phyloP scores from a whole-genome alignment of 1,140 invertebrate species.

The Calosoma granatense region DNA sequence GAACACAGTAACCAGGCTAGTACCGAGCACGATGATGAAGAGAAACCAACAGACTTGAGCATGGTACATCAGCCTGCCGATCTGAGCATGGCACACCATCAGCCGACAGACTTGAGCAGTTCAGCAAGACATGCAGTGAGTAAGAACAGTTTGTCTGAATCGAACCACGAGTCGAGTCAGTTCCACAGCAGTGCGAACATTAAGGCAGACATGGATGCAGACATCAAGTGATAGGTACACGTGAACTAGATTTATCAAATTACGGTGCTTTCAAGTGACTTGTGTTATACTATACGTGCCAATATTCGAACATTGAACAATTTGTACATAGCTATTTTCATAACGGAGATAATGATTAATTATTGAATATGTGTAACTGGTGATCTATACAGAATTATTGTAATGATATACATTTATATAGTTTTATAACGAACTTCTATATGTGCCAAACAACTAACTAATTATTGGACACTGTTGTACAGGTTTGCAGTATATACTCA shows the following conservation, averaged over 20 bases:
- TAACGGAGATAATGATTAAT: not conserved
- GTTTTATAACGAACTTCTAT: not conserved
- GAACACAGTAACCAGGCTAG: constrained; percentile 19
- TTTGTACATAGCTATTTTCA: constrained; percentile 4
- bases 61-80: constrained; percentile 32
- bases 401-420: not conserved
- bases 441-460: constrained; percentile 4
- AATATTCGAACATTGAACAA: not conserved
- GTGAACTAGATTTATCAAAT: constrained; percentile 14
- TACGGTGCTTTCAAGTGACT: constrained; percentile 7
- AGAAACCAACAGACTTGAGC: constrained; percentile 42
- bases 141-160: not conserved
- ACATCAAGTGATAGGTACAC: constrained; percentile 18
- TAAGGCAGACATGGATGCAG: constrained; percentile 17
- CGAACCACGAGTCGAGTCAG: not conserved
- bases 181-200: not conserved
- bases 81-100: constrained; percentile 29
- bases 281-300: not conserved
- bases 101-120: constrained; percentile 21
- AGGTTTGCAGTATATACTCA: not conserved
- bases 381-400: constrained; percentile 7
- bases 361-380: not conserved
- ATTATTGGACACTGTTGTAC: not conserved
- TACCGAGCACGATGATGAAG: constrained; percentile 30
- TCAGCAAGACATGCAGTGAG: constrained; percentile 18